Evolutionary conservation across 2,797 vertebrate species (phyloP).

Genomic region (Melanotaenia boesemani): DNA sequence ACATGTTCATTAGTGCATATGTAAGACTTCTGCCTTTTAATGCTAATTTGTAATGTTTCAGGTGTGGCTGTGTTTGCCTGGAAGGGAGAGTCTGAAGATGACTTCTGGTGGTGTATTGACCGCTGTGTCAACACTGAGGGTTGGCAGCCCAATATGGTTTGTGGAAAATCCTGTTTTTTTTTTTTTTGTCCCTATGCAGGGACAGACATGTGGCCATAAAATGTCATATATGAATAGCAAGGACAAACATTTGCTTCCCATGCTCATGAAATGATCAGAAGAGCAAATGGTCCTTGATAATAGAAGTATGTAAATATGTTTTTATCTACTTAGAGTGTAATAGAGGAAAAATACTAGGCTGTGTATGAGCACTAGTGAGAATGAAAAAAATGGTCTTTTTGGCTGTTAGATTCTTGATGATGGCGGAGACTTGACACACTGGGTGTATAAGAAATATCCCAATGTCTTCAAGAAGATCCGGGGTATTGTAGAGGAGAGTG

Average conservation of each 20-base stretch:
- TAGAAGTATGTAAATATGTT: neutral
- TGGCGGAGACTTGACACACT: constrained; percentile 95
- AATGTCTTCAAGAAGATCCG: constrained; percentile 96
- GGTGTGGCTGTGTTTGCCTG: constrained; percentile 95
- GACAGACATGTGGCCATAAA: neutral
- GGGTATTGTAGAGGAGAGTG: constrained; percentile 96
- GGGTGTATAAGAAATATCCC: constrained; percentile 98
- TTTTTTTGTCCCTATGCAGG: neutral
- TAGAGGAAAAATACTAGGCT: neutral
- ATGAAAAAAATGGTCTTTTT: constrained; percentile 2
- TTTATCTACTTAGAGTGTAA: neutral
- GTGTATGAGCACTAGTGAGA: neutral
- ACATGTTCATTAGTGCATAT: neutral
- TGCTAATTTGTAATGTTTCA: constrained; percentile 65
- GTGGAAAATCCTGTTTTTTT: neutral
- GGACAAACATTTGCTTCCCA: neutral
- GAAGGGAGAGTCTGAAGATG: constrained; percentile 97
- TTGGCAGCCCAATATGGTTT: constrained; percentile 96
- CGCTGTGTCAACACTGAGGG: constrained; percentile 91
- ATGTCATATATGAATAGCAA: constrained; percentile 1
- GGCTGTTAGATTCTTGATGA: constrained; percentile 91
- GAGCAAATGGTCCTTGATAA: neutral
- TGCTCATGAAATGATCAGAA: neutral
- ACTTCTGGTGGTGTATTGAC: constrained; percentile 99
- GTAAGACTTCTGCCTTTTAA: neutral